Evolutionary conservation across 1,140 invertebrate genomes (phyloP), one percentile per base, ranked within the genome.

Genomic region (Procambarus clarkii): DNA sequence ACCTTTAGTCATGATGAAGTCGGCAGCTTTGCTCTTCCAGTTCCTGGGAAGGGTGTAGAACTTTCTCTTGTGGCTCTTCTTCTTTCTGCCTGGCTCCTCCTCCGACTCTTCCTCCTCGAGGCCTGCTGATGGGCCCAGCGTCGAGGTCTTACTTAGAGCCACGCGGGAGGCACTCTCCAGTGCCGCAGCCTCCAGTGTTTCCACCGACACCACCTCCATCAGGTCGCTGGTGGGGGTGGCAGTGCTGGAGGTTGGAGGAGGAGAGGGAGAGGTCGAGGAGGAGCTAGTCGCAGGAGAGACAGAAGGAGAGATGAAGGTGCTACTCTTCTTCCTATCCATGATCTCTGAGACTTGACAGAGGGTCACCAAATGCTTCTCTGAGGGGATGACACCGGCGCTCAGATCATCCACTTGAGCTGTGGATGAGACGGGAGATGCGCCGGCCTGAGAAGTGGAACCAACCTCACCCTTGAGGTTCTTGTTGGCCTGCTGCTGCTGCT

Each of bases 1-100:
- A 90, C 88, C 88, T 90, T 90, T 90, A 3, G 88, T 90, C 18
- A 90, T 69, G 80, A 90, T 90, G 88, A 90, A 90, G 80, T 90
- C 88, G 3, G 88, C 69, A 11, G 88, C 88, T 45, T 90, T 90
- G 80, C 88, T 90, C 88, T 80, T 74, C 88, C 88, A 90, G 88
- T 90, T 90, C 80, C 88, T 90, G 1, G 88, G 88, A 11, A 90
- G 71, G n/a, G 88, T 90, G 88, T 90, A 90, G 48, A 90, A 90
- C 50, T 90, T 90, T 80, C 80, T 90, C 88, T 90, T 90, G 34
- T 58, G 15, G 7, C 44, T 58, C 69, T 58, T 83, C 79, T 90
- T 90, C 88, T 90, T 90, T 50, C 50, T 83, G 11, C 11, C 77
- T 21, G n/a, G 58, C 24, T n/a, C 86, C 2, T 50, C 78, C 24